Evolutionary conservation across 1,140 invertebrate genomes (phyloP).

Genomic region (Drosophila ananassae): DNA sequence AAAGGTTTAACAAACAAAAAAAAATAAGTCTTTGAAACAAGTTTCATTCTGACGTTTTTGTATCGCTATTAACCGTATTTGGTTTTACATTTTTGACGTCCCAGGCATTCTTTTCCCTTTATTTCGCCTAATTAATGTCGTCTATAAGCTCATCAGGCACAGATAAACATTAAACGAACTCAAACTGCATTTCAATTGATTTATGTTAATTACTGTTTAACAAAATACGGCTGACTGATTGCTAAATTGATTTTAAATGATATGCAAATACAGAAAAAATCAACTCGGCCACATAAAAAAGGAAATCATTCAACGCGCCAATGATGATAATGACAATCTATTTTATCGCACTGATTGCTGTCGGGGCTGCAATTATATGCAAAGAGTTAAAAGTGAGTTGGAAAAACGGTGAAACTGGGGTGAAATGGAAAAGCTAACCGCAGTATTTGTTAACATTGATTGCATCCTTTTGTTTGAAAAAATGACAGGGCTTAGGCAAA

Average conservation of each 20-base stretch:
- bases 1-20: constrained; percentile 15
- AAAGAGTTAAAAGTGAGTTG: neutral
- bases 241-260: constrained; percentile 79
- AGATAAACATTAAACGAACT: constrained; percentile 61
- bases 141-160: constrained; percentile 33
- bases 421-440: constrained; percentile 37
- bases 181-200: constrained; percentile 66
- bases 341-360: constrained; percentile 56
- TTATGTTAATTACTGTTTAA: constrained; percentile 82
- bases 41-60: neutral
- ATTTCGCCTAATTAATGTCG: constrained; percentile 59
- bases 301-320: constrained; percentile 37
- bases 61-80: neutral
- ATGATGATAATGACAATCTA: constrained; percentile 58
- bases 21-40: neutral
- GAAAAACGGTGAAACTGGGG: constrained; percentile 7
- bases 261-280: constrained; percentile 62
- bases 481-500: neutral
- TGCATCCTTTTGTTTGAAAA: constrained; percentile 4
- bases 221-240: constrained; percentile 67
- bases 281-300: constrained; percentile 16
- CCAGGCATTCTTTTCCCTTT: neutral
- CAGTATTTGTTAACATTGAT: constrained; percentile 36
- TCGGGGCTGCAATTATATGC: constrained; percentile 16
- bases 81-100: neutral